phyloP scores from a whole-genome alignment of 2,888 invertebrate species.

The Hydraecia micacea region DNA sequence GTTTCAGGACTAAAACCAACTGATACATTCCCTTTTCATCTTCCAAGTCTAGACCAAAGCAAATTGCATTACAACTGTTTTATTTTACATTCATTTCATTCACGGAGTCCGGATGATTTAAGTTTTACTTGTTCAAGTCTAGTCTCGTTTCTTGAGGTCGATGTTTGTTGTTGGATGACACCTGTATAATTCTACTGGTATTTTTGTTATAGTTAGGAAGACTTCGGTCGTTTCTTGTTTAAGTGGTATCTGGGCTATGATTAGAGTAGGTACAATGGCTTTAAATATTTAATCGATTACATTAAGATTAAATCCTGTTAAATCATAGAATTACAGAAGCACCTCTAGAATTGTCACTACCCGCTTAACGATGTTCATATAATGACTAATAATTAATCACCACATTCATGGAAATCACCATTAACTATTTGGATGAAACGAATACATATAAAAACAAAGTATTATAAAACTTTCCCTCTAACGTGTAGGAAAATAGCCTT shows the following conservation, averaged over 20 bases:
- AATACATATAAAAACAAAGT: not conserved
- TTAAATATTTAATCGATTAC: not conserved
- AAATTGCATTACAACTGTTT: conserved; percentile 62
- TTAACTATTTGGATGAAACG: not conserved
- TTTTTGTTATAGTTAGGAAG: conserved; percentile 17
- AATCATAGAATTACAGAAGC: not conserved
- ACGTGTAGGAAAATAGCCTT: conserved; percentile 24
- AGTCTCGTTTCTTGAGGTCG: conserved; percentile 38
- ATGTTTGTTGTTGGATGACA: conserved; percentile 49
- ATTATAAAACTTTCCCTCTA: conserved; percentile 8
- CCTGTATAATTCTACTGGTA: conserved; percentile 38
- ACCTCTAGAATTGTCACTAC: not conserved
- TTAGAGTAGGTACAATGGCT: not conserved
- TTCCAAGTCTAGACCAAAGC: conserved; percentile 47
- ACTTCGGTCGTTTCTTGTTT: not conserved
- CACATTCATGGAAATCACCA: not conserved
- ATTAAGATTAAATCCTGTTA: not conserved
- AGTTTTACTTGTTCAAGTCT: conserved; percentile 59
- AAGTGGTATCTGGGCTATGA: not conserved
- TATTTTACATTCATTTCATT: conserved; percentile 62
- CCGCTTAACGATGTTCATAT: no score
- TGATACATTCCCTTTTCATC: conserved; percentile 43
- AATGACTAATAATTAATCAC: not conserved
- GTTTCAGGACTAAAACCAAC: conserved; percentile 41
- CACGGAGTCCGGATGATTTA: conserved; percentile 57